Evolutionary conservation across 2,113 vertebrate genomes (phyloP).

Genomic region (Ibidorhyncha struthersii): DNA sequence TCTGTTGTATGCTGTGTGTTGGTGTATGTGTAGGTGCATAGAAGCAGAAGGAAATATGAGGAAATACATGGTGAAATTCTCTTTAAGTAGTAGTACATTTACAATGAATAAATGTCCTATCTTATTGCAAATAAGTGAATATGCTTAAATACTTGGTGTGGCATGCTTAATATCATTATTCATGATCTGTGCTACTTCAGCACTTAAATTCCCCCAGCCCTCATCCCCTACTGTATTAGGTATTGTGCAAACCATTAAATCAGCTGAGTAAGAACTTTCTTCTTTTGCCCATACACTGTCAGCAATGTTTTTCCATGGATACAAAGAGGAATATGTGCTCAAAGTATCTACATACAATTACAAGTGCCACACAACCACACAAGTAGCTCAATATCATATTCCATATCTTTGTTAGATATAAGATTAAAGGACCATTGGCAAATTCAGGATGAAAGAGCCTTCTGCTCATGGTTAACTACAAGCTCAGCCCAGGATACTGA

Average conservation of each 20-base stretch:
- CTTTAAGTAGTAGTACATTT: not conserved
- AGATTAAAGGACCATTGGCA: not conserved
- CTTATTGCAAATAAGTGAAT: not conserved
- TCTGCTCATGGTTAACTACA: not conserved
- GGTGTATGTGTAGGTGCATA: not conserved
- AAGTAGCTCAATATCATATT: not conserved
- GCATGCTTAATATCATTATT: not conserved
- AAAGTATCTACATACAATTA: not conserved
- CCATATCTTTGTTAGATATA: not conserved
- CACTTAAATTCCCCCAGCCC: not conserved
- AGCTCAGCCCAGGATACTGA: not conserved
- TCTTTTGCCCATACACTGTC: not conserved
- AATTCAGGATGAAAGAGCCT: not conserved
- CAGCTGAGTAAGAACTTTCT: not conserved
- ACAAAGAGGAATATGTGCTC: not conserved
- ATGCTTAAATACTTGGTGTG: not conserved
- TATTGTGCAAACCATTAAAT: not conserved
- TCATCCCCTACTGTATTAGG: not conserved
- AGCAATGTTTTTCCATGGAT: not conserved
- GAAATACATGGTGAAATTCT: not conserved
- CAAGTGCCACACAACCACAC: not conserved
- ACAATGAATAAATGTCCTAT: not conserved
- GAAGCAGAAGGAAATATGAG: not conserved
- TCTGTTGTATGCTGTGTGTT: not conserved
- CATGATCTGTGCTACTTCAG: not conserved